Percentiles rank a stretch among this genome's conserved stretches.
Evolutionary conservation across 2,888 invertebrate genomes (phyloP).

Genomic region (Drosophila neotestacea): DNA sequence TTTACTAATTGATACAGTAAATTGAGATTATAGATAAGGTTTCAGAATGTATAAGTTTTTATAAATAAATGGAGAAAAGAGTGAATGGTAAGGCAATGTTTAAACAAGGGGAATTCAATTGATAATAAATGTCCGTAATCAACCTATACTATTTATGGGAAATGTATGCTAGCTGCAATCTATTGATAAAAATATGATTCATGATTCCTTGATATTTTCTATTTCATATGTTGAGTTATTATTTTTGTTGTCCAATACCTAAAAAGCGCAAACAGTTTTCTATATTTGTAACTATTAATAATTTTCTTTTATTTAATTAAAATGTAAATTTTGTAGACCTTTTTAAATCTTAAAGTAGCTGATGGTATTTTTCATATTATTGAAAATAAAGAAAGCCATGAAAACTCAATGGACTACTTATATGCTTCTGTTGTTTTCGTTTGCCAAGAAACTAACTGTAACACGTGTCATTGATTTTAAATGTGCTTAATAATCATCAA

Average conservation of each 20-base stretch:
- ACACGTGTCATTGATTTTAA: slow-evolving; percentile 26
- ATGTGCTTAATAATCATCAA: slow-evolving; percentile 11
- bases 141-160: no score
- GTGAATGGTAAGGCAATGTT: background rate
- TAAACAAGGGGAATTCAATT: background rate
- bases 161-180: no score
- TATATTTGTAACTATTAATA: background rate
- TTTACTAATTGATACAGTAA: slow-evolving; percentile 22
- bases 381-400: background rate
- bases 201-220: no score
- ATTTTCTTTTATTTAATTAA: background rate
- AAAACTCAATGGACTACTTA: background rate
- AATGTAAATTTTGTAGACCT: background rate
- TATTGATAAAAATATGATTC: no score
- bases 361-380: background rate
- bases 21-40: slow-evolving; percentile 17
- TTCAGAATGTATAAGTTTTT: background rate
- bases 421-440: no score
- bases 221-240: no score
- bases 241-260: no score
- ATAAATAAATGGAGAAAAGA: background rate
- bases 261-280: no score
- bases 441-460: background rate
- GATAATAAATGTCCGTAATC: no score
- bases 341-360: background rate